These are phyloP conservation scores for Trichomycterus rosablanca DNA, from an alignment of 2,113 vertebrate genomes.

Conservation along the genomic window DNA sequence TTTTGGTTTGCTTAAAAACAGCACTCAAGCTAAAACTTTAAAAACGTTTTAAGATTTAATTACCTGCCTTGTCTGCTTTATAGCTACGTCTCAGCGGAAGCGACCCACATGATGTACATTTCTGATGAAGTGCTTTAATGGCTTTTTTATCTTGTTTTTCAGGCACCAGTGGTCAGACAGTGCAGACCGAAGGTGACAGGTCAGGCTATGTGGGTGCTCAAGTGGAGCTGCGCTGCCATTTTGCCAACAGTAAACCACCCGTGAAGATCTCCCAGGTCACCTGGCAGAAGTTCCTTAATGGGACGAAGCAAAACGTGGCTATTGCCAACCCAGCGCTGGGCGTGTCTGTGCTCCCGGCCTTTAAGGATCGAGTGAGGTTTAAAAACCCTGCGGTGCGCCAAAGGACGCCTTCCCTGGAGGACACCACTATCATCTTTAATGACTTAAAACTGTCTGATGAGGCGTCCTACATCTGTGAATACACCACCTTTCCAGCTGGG, in stretches of 20 bases:
- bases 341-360: slow-evolving; percentile 82
- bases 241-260: slow-evolving; percentile 78
- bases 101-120: neutral
- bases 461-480: slow-evolving; percentile 94
- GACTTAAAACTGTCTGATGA: slow-evolving; percentile 84
- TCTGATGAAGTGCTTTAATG: neutral
- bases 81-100: neutral
- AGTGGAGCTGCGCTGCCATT: slow-evolving; percentile 85
- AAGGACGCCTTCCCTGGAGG: slow-evolving; percentile 79
- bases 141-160: neutral
- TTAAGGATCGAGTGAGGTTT: slow-evolving; percentile 83
- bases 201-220: slow-evolving; percentile 83
- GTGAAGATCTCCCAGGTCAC: slow-evolving; percentile 97
- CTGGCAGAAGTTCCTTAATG: slow-evolving; percentile 92
- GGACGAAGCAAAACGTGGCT: slow-evolving; percentile 91
- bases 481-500: slow-evolving; percentile 90
- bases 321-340: slow-evolving; percentile 92
- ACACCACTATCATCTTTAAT: slow-evolving; percentile 87
- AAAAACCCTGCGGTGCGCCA: slow-evolving; percentile 78
- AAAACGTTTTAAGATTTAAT: too few species aligned
- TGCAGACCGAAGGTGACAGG: slow-evolving; percentile 86
- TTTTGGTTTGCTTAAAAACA: too few species aligned
- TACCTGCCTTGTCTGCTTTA: too few species aligned
- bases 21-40: too few species aligned
- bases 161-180: slow-evolving; percentile 69